Conservation (phyloP, 2,113 vertebrate species). For the Lepisosteus oculatus region DNA sequence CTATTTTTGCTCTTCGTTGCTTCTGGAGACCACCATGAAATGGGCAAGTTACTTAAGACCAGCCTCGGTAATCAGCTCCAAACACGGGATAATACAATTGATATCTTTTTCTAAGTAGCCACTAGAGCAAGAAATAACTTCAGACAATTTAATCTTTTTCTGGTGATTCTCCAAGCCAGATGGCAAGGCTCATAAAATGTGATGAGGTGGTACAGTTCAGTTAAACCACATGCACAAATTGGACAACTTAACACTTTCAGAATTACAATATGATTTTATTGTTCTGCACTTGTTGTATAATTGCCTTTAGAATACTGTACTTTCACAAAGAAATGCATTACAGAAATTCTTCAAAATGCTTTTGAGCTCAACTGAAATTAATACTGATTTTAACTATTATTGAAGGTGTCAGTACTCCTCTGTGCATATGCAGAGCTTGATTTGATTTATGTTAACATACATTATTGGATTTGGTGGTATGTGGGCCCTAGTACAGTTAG, state of each 20-base stretch:
- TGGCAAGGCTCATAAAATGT: constrained; percentile 62
- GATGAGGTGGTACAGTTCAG: constrained; percentile 47
- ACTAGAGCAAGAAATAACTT: constrained; percentile 86
- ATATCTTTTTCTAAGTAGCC: constrained; percentile 64
- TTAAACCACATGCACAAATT: constrained; percentile 12
- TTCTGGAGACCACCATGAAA: constrained; percentile 92
- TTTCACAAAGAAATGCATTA: too few relatives aligned
- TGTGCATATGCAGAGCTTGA: too few relatives aligned
- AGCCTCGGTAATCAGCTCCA: constrained; percentile 76
- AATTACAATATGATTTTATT: not conserved
- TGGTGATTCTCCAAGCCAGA: constrained; percentile 62
- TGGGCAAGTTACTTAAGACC: constrained; percentile 75
- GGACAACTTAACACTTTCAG: not conserved
- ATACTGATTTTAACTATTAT: too few relatives aligned
- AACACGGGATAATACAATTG: constrained; percentile 84
- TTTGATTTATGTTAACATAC: too few relatives aligned
- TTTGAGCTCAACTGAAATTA: too few relatives aligned
- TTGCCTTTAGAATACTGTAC: too few relatives aligned
- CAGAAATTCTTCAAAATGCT: too few relatives aligned
- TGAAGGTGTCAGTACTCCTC: too few relatives aligned
- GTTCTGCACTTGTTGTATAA: too few relatives aligned
- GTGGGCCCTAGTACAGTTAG: too few relatives aligned
- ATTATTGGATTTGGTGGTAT: too few relatives aligned
- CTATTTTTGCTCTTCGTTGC: constrained; percentile 76
- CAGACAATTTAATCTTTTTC: constrained; percentile 93